These are phyloP conservation scores for Collichthys lucidus DNA, from an alignment of 2,113 vertebrate genomes.

Conservation along the genomic window DNA sequence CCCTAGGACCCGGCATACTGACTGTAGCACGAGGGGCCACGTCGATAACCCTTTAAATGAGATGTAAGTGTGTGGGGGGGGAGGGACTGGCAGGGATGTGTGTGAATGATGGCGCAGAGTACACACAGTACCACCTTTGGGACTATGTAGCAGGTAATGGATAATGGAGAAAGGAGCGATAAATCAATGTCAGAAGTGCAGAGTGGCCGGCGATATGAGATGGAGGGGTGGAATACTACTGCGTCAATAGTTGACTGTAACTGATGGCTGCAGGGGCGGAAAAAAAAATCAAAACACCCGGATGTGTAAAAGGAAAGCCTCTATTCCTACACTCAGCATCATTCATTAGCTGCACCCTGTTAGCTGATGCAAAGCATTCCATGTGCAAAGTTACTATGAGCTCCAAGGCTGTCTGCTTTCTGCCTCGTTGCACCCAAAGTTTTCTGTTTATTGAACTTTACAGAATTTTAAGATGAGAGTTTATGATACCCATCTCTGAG, in stretches of 20 bases:
- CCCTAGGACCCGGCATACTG: constrained; percentile 2
- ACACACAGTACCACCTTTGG: constrained; percentile 50
- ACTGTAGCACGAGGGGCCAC: not conserved
- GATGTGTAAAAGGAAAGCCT: constrained; percentile 8
- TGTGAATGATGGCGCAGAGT: constrained; percentile 41
- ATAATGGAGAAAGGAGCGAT: constrained; percentile 58
- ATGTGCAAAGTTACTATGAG: not conserved
- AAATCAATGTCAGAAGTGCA: constrained; percentile 63
- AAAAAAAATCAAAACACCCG: constrained; percentile 14
- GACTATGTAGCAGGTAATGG: constrained; percentile 60
- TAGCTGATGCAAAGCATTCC: not conserved
- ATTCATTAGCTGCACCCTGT: constrained; percentile 12
- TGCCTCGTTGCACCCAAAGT: not conserved
- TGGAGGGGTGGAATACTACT: not conserved
- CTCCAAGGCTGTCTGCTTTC: not conserved
- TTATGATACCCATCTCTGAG: not conserved
- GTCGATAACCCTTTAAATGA: constrained; percentile 55
- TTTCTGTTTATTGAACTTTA: not conserved
- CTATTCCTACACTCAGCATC: not conserved
- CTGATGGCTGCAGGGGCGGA: not conserved
- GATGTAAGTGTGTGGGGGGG: constrained; percentile 30
- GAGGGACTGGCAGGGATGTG: constrained; percentile 10
- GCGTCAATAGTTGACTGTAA: constrained; percentile 6
- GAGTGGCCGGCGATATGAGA: constrained; percentile 49
- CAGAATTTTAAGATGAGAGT: not conserved